Percentiles rank a stretch among this genome's conserved stretches.
Evolutionary conservation across 2,113 vertebrate genomes (phyloP).

Genomic region (Acanthisitta chloris): DNA sequence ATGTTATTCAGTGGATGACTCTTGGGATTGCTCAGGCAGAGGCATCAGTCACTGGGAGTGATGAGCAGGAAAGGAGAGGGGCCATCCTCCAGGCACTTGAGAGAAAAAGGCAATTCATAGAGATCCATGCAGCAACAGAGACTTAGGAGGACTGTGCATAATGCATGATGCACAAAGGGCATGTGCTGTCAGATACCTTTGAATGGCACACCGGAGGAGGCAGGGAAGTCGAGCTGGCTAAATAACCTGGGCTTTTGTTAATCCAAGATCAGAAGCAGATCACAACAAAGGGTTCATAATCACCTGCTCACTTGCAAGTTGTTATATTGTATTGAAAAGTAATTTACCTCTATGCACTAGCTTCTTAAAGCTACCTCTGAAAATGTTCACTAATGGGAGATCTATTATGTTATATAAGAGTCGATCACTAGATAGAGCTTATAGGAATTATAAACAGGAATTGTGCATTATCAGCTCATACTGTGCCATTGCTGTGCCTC

Average conservation of each 20-base stretch:
- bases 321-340: not conserved
- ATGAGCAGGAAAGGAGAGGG: not conserved
- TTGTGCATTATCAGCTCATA: not conserved
- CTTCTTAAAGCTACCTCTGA: not conserved
- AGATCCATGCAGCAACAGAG: not conserved
- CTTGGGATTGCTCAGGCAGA: not conserved
- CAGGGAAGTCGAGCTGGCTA: not conserved
- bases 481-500: not conserved
- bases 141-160: not conserved
- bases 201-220: not conserved
- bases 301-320: not conserved
- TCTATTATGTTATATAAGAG: not conserved
- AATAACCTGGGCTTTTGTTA: not conserved
- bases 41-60: not conserved
- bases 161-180: not conserved
- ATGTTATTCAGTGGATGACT: not conserved
- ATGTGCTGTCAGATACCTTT: not conserved
- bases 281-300: not conserved
- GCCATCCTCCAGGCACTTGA: not conserved
- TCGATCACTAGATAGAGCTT: not conserved
- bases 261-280: not conserved
- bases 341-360: not conserved
- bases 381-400: not conserved
- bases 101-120: not conserved
- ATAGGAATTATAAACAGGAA: not conserved